Percentiles rank a stretch among this genome's conserved stretches.
phyloP scores from a whole-genome alignment of 2,888 invertebrate species.

The Apotomis turbidana region DNA sequence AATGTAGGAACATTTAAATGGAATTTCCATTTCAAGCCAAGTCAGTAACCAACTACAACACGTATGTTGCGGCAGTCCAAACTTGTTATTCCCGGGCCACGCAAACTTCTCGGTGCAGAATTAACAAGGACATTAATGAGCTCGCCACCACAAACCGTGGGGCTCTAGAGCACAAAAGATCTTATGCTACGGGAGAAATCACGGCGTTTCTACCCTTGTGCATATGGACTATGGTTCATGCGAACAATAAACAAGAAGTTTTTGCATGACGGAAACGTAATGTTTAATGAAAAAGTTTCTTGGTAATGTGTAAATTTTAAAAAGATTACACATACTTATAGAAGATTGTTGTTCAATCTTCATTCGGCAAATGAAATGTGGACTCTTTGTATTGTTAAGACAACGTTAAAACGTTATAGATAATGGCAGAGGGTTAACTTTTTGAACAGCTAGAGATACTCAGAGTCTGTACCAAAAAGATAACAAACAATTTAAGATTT shows the following conservation, averaged over 20 bases:
- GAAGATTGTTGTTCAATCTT: too few relatives aligned
- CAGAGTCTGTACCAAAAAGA: too few relatives aligned
- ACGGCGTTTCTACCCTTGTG: background rate
- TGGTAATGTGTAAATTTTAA: too few relatives aligned
- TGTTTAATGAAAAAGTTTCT: background rate
- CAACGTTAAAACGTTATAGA: too few relatives aligned
- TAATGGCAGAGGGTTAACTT: too few relatives aligned
- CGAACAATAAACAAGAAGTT: background rate
- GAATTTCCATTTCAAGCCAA: constrained; percentile 21
- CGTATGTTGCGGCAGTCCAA: constrained; percentile 26
- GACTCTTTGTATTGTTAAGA: too few relatives aligned
- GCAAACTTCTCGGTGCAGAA: constrained; percentile 48
- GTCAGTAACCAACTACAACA: constrained; percentile 14
- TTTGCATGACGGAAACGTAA: background rate
- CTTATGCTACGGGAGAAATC: background rate
- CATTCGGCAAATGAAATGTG: too few relatives aligned
- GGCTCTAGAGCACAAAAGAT: constrained; percentile 39
- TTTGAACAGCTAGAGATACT: too few relatives aligned
- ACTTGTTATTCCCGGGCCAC: constrained; percentile 27
- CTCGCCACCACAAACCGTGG: constrained; percentile 44
- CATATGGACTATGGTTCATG: background rate
- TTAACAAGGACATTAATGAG: constrained; percentile 59
- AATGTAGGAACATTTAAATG: constrained; percentile 16
- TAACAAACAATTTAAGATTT: too few relatives aligned
- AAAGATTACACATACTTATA: too few relatives aligned